Conservation (phyloP, 2,797 vertebrate genomes). For the Phrynocephalus vlangalii region DNA sequence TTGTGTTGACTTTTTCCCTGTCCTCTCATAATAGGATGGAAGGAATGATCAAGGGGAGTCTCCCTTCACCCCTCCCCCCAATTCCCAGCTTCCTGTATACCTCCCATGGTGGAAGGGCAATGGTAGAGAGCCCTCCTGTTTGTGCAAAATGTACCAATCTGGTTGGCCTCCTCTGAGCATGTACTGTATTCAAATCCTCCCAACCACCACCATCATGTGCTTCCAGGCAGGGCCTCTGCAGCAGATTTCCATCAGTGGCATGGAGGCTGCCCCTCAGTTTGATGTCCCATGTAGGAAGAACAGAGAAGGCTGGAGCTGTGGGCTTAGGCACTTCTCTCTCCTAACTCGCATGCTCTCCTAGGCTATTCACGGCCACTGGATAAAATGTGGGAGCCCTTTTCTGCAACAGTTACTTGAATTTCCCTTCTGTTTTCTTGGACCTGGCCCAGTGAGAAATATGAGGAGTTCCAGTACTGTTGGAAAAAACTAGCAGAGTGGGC, state of each 20-base stretch:
- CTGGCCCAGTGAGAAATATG: background rate
- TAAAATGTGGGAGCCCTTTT: background rate
- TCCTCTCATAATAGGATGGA: background rate
- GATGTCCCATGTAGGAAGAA: no score
- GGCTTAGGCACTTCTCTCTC: background rate
- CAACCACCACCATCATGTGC: background rate
- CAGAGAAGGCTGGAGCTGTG: background rate
- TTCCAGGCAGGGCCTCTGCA: no score
- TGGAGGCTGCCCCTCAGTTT: no score
- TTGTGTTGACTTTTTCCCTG: background rate
- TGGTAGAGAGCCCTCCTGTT: background rate
- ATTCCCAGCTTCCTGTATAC: background rate
- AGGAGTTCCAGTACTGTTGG: background rate
- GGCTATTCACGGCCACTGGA: background rate
- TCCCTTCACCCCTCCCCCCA: no score
- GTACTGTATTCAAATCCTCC: background rate
- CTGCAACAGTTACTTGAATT: background rate
- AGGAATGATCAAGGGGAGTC: background rate
- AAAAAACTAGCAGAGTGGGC: background rate
- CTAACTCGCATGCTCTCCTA: no score
- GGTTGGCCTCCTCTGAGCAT: background rate
- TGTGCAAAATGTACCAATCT: background rate
- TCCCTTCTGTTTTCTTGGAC: background rate
- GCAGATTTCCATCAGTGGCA: no score
- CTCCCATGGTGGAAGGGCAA: no score